Evolutionary conservation across 2,797 vertebrate species (phyloP).

Genomic region (Molossus molossus): DNA sequence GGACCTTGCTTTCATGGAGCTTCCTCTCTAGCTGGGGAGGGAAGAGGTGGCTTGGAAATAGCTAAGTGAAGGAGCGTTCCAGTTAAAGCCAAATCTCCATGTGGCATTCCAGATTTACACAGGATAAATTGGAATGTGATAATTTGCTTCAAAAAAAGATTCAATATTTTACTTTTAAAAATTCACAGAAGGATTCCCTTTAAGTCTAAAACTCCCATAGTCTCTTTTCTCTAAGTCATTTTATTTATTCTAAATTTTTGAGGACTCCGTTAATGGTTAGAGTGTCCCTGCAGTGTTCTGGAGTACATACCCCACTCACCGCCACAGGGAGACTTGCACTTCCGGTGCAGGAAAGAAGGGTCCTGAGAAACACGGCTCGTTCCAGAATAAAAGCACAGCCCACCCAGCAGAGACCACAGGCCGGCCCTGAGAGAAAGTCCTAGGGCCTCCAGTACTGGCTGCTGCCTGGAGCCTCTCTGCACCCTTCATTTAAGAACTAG

Average conservation of each 20-base stretch:
- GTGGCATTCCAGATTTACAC: constrained; percentile 84
- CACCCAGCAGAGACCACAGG: not conserved
- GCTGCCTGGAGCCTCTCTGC: not conserved
- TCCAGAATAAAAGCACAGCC: not conserved
- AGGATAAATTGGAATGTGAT: constrained; percentile 84
- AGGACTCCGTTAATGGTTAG: constrained; percentile 50
- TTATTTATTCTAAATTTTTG: constrained; percentile 65
- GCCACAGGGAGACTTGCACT: not conserved
- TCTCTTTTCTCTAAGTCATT: not conserved
- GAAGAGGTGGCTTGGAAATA: constrained; percentile 68
- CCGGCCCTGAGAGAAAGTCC: not conserved
- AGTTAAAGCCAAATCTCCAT: constrained; percentile 84
- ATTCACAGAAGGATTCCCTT: constrained; percentile 84
- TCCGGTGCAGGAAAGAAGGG: not conserved
- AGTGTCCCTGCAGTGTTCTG: not conserved
- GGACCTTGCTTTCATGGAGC: constrained; percentile 43
- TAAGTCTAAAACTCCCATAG: constrained; percentile 74
- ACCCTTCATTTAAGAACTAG: constrained; percentile 22
- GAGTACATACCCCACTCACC: not conserved
- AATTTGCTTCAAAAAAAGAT: constrained; percentile 85
- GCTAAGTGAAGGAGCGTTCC: constrained; percentile 72
- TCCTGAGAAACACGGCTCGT: not conserved
- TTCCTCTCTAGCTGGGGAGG: constrained; percentile 67
- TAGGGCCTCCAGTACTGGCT: too few species aligned
- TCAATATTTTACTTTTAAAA: constrained; percentile 77